Evolutionary conservation across 1,140 invertebrate genomes (phyloP), one percentile per base, ranked within the genome.

Genomic region (Antheraea mylitta): DNA sequence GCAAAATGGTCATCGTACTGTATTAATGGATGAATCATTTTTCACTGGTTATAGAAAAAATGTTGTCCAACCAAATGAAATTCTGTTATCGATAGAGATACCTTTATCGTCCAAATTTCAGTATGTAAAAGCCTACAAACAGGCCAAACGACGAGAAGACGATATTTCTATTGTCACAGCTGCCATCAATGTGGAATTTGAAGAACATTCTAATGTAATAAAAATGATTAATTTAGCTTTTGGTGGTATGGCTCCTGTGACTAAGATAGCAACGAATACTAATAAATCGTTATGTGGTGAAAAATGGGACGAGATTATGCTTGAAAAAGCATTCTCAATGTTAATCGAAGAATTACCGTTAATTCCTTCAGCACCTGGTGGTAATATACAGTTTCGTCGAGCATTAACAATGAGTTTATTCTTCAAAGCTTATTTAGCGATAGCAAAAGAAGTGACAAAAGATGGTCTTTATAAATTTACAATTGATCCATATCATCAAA

Each of bases 101-200:
- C 94, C 94, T 71, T 95, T 92, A 75, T 93, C 94, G 16, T 84
- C 81, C 0, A 80, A 94, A 93, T 94, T 96, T 87, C 97, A 99
- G 90, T 96, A 96, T 85, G 95, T 99, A 77, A 93, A 95, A 72
- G 97, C 97, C 13, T 98, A 96, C 82, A 99, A 99, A 87, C 98
- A 99, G 94, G 96, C 98, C 0, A 96, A 96, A 80, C 93, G 98
- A 60, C 91, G 97, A 79, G 98, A 99, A 81, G 98, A 99, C 89
- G 98, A 99, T 86, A 99, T 99, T 79, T 97, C 98, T n/a, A 98
- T 99, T 74, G 98, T 99, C 0, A 99, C 98, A 82, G 95, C 96
- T 60, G 97, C 96, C 6, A 90, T 98, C 58, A 96, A 95, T 81
- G 94, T 97, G 2, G 86, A 90, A 45, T 96, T 97, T 66, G 81